Percentiles rank a stretch among this genome's conserved stretches.
Evolutionary conservation across 53 echinoderm and acorn worm species (phyloP).

Genomic region (Henricia sp.): DNA sequence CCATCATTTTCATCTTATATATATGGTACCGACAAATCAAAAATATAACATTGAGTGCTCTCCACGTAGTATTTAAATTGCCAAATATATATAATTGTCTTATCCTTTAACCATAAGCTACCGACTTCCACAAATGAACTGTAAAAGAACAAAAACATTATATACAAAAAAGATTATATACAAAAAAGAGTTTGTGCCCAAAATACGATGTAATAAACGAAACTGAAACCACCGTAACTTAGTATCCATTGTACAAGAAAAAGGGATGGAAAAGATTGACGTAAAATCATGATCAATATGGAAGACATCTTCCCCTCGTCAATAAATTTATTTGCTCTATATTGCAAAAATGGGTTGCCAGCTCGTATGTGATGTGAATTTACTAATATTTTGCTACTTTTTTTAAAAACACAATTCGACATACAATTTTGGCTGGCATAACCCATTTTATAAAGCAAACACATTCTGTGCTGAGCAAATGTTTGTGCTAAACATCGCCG

Average conservation of each 20-base stretch:
- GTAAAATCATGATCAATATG: neutral
- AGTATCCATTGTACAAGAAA: neutral
- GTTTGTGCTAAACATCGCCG: no score
- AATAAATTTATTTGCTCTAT: no score
- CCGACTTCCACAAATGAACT: neutral
- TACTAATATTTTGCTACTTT: no score
- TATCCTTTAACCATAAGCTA: neutral
- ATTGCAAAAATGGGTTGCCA: no score
- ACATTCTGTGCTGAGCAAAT: no score
- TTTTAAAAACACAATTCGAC: no score
- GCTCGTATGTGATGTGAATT: no score
- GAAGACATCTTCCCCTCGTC: no score
- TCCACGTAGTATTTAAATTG: no score
- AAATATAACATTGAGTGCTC: no score
- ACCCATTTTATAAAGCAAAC: no score
- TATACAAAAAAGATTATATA: neutral
- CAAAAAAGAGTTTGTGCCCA: neutral
- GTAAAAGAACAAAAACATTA: neutral
- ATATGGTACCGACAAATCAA: neutral
- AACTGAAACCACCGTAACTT: constrained; percentile 1
- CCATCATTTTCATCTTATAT: neutral
- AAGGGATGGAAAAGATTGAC: neutral
- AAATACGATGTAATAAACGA: constrained; percentile 4
- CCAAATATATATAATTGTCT: neutral
- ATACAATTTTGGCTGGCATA: no score